Percentiles rank a stretch among this genome's conserved stretches.
phyloP scores from a whole-genome alignment of 2,797 vertebrate species.

The Decapterus maruadsi region DNA sequence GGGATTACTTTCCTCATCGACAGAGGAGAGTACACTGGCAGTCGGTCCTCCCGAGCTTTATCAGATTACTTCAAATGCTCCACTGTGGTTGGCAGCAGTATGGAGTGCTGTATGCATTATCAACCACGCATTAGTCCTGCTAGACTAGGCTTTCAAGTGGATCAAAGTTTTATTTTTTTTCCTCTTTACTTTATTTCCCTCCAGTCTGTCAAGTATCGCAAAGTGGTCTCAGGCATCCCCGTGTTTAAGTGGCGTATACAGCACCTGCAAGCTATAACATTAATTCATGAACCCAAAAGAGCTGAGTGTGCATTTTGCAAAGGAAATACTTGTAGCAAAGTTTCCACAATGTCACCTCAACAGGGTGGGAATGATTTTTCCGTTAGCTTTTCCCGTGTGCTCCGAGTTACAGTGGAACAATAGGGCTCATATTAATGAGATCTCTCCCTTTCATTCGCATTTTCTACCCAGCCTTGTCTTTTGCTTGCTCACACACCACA shows the following conservation, averaged over 20 bases:
- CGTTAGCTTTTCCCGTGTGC: slow-evolving; percentile 8
- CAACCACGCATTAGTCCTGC: slow-evolving; percentile 58
- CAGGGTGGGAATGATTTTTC: not conserved
- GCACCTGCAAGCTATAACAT: slow-evolving; percentile 12
- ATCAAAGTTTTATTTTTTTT: slow-evolving; percentile 33
- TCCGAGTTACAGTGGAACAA: slow-evolving; percentile 38
- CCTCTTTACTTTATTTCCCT: not conserved
- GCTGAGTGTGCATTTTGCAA: slow-evolving; percentile 23
- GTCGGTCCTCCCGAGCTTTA: slow-evolving; percentile 62
- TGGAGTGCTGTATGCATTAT: slow-evolving; percentile 56
- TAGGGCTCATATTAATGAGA: slow-evolving; percentile 50
- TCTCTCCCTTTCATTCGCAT: slow-evolving; percentile 30
- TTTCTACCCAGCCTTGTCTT: slow-evolving; percentile 17
- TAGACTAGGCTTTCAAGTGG: slow-evolving; percentile 53
- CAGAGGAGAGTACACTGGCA: slow-evolving; percentile 63
- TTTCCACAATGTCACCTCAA: slow-evolving; percentile 37
- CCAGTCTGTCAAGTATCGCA: slow-evolving; percentile 12
- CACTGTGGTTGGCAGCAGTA: slow-evolving; percentile 56
- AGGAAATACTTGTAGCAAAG: slow-evolving; percentile 2
- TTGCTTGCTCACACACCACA: slow-evolving; percentile 18
- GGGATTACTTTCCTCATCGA: slow-evolving; percentile 73
- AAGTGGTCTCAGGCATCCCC: not conserved
- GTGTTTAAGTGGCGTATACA: slow-evolving; percentile 18
- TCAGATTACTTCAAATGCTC: slow-evolving; percentile 77
- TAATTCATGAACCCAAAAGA: slow-evolving; percentile 22